These are phyloP conservation scores for Bettongia penicillata DNA, from an alignment of 2,113 vertebrate species.

Conservation along the genomic window DNA sequence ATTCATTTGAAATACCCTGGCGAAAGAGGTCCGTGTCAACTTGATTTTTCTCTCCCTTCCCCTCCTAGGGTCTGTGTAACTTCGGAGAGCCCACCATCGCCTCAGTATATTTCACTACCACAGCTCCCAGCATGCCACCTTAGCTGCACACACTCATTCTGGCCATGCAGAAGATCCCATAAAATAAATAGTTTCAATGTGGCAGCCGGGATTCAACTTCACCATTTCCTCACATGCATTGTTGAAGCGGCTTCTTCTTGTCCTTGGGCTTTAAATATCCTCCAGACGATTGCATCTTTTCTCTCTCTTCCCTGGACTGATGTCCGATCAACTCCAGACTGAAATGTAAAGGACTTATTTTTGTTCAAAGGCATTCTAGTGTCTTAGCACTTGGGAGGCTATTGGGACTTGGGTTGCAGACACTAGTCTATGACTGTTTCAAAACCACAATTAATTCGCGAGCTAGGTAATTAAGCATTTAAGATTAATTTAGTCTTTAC, in stretches of 20 bases:
- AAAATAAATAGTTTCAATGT: conserved; percentile 68
- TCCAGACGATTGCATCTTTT: conserved; percentile 56
- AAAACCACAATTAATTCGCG: background rate
- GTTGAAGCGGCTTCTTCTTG: conserved; percentile 54
- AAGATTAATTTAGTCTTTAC: conserved; percentile 39
- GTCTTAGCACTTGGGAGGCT: conserved; percentile 31
- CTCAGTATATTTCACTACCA: conserved; percentile 46
- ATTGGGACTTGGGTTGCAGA: conserved; percentile 58
- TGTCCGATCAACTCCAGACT: background rate
- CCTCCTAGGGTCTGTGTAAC: background rate
- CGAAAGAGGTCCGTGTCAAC: conserved; percentile 3
- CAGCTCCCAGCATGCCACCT: conserved; percentile 44
- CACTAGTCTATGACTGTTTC: conserved; percentile 29
- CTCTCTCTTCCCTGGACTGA: conserved; percentile 1
- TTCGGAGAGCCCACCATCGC: conserved; percentile 29
- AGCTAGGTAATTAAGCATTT: conserved; percentile 32
- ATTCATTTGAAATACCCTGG: conserved; percentile 44
- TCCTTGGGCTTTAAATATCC: conserved; percentile 61
- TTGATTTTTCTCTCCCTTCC: conserved; percentile 55
- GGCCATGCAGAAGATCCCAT: conserved; percentile 60
- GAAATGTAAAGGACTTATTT: background rate
- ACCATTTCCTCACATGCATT: conserved; percentile 65
- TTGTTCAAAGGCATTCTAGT: background rate
- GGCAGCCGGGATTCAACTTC: conserved; percentile 68
- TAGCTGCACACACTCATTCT: conserved; percentile 57